A percentile compares a stretch with the other conserved stretches of the same genome.
Conservation (phyloP, 2,888 invertebrate species). For the Diploptera punctata region DNA sequence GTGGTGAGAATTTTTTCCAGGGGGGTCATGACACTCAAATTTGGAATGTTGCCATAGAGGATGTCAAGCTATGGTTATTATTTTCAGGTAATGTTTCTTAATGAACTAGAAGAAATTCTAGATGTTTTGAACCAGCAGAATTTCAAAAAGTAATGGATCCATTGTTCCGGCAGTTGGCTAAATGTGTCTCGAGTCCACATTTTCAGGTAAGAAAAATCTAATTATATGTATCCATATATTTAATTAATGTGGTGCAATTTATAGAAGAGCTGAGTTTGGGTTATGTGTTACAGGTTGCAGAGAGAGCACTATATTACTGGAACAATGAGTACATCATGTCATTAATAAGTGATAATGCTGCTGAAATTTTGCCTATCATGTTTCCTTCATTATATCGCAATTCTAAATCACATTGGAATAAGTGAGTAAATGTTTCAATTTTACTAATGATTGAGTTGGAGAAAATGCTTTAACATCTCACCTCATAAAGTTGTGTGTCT, state of each 20-base stretch:
- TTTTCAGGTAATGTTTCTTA: constrained; percentile 95
- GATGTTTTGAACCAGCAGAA: constrained; percentile 98
- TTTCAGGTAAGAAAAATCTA: constrained; percentile 79
- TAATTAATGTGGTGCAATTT: too few species aligned
- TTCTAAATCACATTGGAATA: constrained; percentile 86
- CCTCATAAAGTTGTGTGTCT: too few species aligned
- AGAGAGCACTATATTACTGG: constrained; percentile 83
- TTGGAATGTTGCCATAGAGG: too few species aligned
- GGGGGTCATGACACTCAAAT: too few species aligned
- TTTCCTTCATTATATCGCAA: constrained; percentile 81
- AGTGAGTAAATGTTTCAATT: constrained; percentile 56
- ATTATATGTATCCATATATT: too few species aligned
- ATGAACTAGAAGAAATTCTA: constrained; percentile 97
- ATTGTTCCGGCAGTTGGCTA: constrained; percentile 93
- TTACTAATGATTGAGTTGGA: too few species aligned
- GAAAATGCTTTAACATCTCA: too few species aligned
- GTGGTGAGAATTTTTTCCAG: too few species aligned
- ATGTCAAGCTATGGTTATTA: too few species aligned
- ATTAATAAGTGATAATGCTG: constrained; percentile 78
- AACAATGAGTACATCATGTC: constrained; percentile 88
- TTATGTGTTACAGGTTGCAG: constrained; percentile 67
- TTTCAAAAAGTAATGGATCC: constrained; percentile 98
- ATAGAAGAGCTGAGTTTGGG: too few species aligned
- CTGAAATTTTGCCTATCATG: constrained; percentile 79
- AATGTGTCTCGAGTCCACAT: constrained; percentile 98